phyloP scores from a whole-genome alignment of 2,797 vertebrate genomes.

The Monodelphis domestica region DNA sequence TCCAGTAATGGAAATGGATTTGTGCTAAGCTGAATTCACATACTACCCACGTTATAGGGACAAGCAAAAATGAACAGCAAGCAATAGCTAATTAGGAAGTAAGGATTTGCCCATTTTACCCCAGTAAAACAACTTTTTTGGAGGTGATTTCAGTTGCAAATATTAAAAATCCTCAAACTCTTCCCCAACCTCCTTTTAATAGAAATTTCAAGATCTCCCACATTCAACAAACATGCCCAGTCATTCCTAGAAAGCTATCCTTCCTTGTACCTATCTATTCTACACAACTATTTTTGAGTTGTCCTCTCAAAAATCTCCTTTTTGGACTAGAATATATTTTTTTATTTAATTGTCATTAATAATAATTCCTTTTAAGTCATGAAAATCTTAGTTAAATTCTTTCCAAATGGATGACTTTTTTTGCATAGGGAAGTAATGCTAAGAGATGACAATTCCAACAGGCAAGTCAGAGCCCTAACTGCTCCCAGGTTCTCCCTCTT shows the following conservation, averaged over 20 bases:
- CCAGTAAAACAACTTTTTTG: not conserved
- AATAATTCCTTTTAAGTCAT: not conserved
- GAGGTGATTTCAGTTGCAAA: conserved; percentile 3
- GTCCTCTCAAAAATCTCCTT: conserved; percentile 2
- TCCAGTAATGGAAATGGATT: not conserved
- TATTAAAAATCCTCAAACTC: conserved; percentile 15
- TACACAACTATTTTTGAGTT: conserved; percentile 10
- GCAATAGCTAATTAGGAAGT: conserved; percentile 19
- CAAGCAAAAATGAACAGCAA: conserved; percentile 19
- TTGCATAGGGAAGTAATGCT: conserved; percentile 36
- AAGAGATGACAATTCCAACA: conserved; percentile 32
- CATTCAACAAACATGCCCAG: not conserved
- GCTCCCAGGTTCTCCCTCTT: conserved; percentile 53
- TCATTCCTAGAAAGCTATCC: not conserved
- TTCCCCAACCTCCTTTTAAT: not conserved
- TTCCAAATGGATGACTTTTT: conserved; percentile 3
- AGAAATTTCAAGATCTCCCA: conserved; percentile 16
- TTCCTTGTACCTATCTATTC: not conserved
- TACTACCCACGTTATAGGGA: not conserved
- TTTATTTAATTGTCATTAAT: not conserved
- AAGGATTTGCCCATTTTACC: conserved; percentile 14
- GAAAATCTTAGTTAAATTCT: conserved; percentile 48
- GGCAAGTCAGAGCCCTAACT: not conserved
- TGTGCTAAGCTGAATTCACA: conserved; percentile 16
- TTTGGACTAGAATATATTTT: not conserved